These are phyloP conservation scores for Geopemphigus sp. DNA, from an alignment of 1,140 invertebrate genomes.

Conservation along the genomic window DNA sequence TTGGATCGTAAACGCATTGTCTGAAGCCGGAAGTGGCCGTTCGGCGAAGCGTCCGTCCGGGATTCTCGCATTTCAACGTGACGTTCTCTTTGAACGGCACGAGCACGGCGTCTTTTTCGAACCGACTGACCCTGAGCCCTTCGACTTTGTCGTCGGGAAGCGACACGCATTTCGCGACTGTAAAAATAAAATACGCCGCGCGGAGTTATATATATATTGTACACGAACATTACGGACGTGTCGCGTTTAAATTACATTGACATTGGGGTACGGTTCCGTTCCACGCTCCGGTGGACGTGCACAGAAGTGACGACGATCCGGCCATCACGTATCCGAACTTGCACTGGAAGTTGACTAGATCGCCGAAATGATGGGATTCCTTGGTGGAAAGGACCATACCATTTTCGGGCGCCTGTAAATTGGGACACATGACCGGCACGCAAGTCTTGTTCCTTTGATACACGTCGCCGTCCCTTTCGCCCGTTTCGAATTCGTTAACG, in stretches of 20 bases:
- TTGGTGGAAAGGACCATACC: slow-evolving; percentile 82
- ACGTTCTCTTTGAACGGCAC: slow-evolving; percentile 89
- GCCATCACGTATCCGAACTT: slow-evolving; percentile 91
- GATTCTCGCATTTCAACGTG: slow-evolving; percentile 74
- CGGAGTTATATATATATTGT: too few relatives aligned
- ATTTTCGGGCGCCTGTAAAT: slow-evolving; percentile 78
- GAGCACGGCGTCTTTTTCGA: slow-evolving; percentile 74
- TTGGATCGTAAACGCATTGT: slow-evolving; percentile 94
- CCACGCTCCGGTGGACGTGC: slow-evolving; percentile 88
- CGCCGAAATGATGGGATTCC: slow-evolving; percentile 73
- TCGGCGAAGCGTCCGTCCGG: slow-evolving; percentile 73
- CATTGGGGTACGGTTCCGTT: slow-evolving; percentile 91
- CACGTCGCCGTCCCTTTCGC: slow-evolving; percentile 80
- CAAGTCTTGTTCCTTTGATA: slow-evolving; percentile 93
- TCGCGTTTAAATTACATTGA: slow-evolving; percentile 67
- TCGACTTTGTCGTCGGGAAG: slow-evolving; percentile 85
- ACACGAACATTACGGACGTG: not conserved
- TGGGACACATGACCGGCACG: slow-evolving; percentile 87
- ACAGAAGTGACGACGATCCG: slow-evolving; percentile 78
- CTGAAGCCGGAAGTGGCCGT: slow-evolving; percentile 80
- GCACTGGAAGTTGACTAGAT: slow-evolving; percentile 88
- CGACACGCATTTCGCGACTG: slow-evolving; percentile 85
- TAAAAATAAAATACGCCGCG: slow-evolving; percentile 52
- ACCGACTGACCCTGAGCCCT: slow-evolving; percentile 72
- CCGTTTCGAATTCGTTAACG: slow-evolving; percentile 80